Percentiles rank a stretch among this genome's conserved stretches.
phyloP scores from a whole-genome alignment of 2,113 vertebrate genomes.

The Canis aureus region DNA sequence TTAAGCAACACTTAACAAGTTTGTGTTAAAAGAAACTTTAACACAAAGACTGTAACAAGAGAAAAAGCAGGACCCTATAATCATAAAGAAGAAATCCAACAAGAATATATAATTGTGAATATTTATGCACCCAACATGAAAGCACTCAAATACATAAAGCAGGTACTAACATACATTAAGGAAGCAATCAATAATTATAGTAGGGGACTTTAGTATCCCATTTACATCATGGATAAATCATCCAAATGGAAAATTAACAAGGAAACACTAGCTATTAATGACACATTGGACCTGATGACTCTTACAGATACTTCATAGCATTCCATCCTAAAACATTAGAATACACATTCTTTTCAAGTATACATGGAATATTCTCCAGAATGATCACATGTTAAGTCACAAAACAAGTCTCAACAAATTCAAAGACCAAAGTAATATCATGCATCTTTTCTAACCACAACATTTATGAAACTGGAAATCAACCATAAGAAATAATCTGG shows the following conservation, averaged over 20 bases:
- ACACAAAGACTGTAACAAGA: neutral
- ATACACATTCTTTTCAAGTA: neutral
- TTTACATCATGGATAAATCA: neutral
- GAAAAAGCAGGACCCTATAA: neutral
- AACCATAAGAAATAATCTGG: neutral
- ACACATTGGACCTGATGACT: neutral
- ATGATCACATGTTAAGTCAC: neutral
- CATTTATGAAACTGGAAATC: neutral
- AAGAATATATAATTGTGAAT: neutral
- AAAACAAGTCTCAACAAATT: neutral
- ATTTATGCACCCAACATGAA: neutral
- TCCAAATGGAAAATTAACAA: neutral
- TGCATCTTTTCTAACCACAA: neutral
- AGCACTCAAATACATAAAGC: neutral
- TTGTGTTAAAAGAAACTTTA: neutral
- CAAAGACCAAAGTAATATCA: neutral
- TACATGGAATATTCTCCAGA: neutral
- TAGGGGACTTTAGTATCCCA: neutral
- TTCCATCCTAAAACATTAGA: neutral
- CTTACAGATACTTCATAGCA: neutral
- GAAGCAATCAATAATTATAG: neutral
- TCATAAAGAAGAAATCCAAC: neutral
- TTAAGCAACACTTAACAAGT: no score
- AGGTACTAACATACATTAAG: neutral
- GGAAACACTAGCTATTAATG: neutral